These are phyloP conservation scores for Uromys caudimaculatus DNA, from an alignment of 2,797 vertebrate species.

Conservation along the genomic window DNA sequence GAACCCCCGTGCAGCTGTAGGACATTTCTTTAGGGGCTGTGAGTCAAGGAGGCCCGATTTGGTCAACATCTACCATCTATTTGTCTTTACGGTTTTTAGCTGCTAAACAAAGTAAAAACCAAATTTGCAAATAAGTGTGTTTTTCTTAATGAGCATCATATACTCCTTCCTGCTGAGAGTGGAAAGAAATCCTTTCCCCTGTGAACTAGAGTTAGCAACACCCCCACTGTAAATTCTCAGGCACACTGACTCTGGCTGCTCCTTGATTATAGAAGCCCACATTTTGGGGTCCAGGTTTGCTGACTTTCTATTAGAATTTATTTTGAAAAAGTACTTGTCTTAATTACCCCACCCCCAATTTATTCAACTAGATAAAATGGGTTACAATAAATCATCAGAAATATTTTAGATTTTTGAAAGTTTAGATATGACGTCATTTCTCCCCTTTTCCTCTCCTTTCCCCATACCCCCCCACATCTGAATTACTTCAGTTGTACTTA, in stretches of 20 bases:
- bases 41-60: neutral
- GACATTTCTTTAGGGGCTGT: neutral
- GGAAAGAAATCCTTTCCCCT: neutral
- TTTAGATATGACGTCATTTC: neutral
- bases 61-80: neutral
- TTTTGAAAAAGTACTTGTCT: neutral
- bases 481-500: neutral
- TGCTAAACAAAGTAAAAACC: neutral
- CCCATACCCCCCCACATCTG: neutral
- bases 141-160: neutral
- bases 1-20: neutral
- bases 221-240: neutral
- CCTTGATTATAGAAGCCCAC: neutral
- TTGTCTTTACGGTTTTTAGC: neutral
- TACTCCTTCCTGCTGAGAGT: neutral
- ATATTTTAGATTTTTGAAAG: neutral
- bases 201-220: neutral
- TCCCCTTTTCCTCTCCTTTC: neutral
- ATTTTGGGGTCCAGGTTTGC: neutral
- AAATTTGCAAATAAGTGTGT: neutral
- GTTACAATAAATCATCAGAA: neutral
- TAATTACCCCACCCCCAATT: neutral
- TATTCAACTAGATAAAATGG: neutral
- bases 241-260: neutral
- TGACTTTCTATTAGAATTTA: neutral